phyloP scores from a whole-genome alignment of 2,797 vertebrate genomes.

The Halcyon smyrnensis region DNA sequence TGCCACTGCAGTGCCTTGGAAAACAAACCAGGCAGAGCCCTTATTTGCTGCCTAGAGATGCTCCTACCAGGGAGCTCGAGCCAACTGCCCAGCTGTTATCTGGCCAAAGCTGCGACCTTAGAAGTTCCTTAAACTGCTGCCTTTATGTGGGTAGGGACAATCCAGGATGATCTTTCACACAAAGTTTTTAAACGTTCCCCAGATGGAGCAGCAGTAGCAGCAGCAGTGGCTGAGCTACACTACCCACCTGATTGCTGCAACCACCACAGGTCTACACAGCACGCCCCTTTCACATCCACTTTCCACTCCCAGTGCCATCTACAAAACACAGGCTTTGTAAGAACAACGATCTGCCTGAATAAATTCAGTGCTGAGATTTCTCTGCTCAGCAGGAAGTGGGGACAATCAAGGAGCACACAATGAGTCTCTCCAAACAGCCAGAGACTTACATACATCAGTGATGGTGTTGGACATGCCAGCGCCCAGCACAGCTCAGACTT shows the following conservation, averaged over 20 bases:
- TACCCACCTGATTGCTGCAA: background rate
- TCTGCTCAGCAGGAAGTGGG: background rate
- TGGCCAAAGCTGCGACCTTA: background rate
- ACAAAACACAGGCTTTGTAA: background rate
- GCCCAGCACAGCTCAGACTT: background rate
- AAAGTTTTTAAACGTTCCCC: background rate
- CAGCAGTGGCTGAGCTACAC: accelerated
- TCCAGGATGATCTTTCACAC: background rate
- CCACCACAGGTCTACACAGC: background rate
- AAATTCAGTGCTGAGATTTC: background rate
- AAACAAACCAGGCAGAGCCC: background rate
- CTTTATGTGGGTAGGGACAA: accelerated
- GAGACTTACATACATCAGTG: background rate
- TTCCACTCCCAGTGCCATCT: background rate
- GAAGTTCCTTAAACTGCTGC: background rate
- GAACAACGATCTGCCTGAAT: background rate
- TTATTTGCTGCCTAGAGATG: accelerated
- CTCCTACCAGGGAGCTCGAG: background rate
- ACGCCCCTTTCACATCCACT: background rate
- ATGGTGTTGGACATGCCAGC: accelerated
- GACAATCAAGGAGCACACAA: accelerated
- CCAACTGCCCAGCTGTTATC: accelerated
- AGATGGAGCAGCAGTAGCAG: background rate
- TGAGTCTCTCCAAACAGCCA: background rate
- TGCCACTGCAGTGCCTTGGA: background rate